Evolutionary conservation across 2,888 invertebrate species (phyloP).

Genomic region (Mythimna loreyi): DNA sequence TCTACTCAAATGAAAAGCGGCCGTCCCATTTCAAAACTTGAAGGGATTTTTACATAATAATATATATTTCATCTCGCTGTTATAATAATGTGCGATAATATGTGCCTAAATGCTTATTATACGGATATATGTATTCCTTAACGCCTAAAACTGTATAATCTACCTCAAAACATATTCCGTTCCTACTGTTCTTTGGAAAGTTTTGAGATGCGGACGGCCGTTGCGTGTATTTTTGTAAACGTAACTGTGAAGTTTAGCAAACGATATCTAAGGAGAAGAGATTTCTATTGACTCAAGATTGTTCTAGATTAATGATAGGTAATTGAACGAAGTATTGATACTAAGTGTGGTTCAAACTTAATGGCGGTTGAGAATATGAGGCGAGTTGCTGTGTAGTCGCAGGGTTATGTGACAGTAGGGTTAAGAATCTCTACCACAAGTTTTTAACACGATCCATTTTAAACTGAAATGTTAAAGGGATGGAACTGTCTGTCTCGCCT

Average conservation of each 20-base stretch:
- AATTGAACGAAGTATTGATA: conserved; percentile 25
- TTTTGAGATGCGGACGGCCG: conserved; percentile 27
- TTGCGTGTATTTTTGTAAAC: conserved; percentile 60
- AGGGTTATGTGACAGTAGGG: background rate
- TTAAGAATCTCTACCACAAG: too few species aligned
- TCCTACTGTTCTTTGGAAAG: conserved; percentile 34
- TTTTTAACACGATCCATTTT: too few species aligned
- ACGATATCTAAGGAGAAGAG: conserved; percentile 42
- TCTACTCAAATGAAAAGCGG: conserved; percentile 47
- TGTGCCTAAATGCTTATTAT: conserved; percentile 57
- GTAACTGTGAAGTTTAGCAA: conserved; percentile 39
- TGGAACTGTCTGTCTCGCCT: too few species aligned
- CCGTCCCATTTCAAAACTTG: conserved; percentile 45
- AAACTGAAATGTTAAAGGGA: too few species aligned
- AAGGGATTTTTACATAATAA: conserved; percentile 29
- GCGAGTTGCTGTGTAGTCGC: background rate
- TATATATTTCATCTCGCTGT: conserved; percentile 38
- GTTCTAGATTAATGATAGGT: conserved; percentile 47
- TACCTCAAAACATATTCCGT: conserved; percentile 65
- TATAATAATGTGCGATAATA: conserved; percentile 42
- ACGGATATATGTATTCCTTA: conserved; percentile 57
- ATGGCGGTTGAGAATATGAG: background rate
- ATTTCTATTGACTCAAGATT: conserved; percentile 59
- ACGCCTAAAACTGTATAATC: conserved; percentile 53
- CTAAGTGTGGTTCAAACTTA: background rate